Evolutionary conservation across 2,888 invertebrate species (phyloP), one percentile per base, ranked within the genome.

Genomic region (Drosophila mettleri): DNA sequence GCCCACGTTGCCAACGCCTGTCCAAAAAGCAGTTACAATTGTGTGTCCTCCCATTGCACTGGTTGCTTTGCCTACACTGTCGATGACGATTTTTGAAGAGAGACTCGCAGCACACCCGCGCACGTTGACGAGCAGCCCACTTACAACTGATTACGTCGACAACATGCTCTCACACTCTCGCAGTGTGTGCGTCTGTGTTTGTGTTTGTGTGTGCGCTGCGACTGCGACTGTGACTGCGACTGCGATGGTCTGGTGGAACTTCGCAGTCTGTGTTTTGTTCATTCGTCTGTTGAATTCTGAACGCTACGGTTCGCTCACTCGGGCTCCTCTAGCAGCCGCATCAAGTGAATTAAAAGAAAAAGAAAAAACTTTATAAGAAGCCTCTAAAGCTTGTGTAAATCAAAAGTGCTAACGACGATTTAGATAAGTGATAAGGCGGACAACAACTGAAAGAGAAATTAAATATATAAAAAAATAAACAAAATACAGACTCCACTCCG

Each of bases 231-330:
- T 62, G 74, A 55, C 75, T 48, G 73, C 63, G 73, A 74, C 73
- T 62, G 66, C 78, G 68, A 74, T 88, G 86, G 80, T 82, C 69
- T 78, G 87, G 60, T 80, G 74, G 86, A 70, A 77, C 86, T 78
- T 78, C 67, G 70, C 69, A 51, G 81, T 76, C 75, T 83, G 77
- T 84, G 78, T 80, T 75, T 72, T 86, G 86, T 91, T 91, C 91
- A 91, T 91, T 91, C 91, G 91, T 90, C 91, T 90, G 88, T 90
- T 89, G 91, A 91, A 90, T 90, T 90, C 89, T 86, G 89, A 91
- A 88, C 90, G 85, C 80, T 80, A 86, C 90, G 90, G 91, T 91
- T 89, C 88, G 80, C 60, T 80, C 58, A 43, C 72, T 78, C 62
- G 64, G 58, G 67, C 62, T 74, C 66, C 59, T 52, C 39, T 48